Evolutionary conservation across 2,797 vertebrate species (phyloP).

Genomic region (Hipposideros larvatus): DNA sequence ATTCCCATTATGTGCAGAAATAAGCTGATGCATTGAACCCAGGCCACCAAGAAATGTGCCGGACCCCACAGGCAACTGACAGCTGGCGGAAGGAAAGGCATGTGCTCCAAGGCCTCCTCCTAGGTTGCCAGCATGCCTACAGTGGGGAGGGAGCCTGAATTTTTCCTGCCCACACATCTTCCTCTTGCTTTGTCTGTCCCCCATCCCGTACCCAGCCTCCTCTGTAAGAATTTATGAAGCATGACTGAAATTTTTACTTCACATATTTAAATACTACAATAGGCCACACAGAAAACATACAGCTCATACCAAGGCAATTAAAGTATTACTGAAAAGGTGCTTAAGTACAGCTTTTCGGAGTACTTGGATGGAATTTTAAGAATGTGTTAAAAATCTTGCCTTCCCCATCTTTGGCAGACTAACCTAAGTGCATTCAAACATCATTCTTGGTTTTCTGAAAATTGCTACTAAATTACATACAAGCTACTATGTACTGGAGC

Average conservation of each 20-base stretch:
- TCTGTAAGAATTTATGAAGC: conserved; percentile 61
- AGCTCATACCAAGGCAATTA: conserved; percentile 13
- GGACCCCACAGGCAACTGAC: background rate
- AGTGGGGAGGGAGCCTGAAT: background rate
- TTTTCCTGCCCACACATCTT: conserved; percentile 13
- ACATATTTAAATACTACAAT: conserved; percentile 26
- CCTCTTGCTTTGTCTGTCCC: conserved; percentile 1
- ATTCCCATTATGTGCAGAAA: background rate
- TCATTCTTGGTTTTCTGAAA: conserved; percentile 58
- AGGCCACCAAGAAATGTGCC: background rate
- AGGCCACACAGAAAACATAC: conserved; percentile 65
- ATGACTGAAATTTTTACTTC: conserved; percentile 66
- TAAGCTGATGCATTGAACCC: conserved; percentile 1
- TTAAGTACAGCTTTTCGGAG: conserved; percentile 50
- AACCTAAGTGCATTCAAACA: conserved; percentile 17
- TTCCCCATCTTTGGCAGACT: conserved; percentile 8
- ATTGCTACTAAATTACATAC: background rate
- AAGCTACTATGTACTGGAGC: background rate
- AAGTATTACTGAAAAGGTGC: background rate
- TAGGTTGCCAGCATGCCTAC: background rate
- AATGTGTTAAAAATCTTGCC: background rate
- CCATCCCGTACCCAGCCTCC: background rate
- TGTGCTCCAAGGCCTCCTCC: background rate
- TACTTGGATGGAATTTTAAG: conserved; percentile 51
- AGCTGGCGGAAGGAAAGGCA: background rate